Evolutionary conservation across 2,797 vertebrate genomes (phyloP).

Genomic region (Lepus oiostolus): DNA sequence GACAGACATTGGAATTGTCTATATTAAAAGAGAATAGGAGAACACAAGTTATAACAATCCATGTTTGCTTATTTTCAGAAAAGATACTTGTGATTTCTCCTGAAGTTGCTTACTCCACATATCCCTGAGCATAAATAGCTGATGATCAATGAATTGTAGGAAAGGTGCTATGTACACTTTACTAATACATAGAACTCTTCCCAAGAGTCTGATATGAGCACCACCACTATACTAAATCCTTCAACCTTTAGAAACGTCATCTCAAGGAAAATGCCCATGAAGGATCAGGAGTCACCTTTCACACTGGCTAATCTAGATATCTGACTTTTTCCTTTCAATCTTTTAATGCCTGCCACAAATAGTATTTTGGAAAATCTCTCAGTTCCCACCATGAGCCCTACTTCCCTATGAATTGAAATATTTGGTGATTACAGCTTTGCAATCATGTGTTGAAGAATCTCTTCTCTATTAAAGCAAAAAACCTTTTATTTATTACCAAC

Average conservation of each 20-base stretch:
- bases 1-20: not conserved
- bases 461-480: conserved; percentile 39
- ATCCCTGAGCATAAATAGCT: not conserved
- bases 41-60: not conserved
- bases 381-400: not conserved
- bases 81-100: conserved; percentile 7
- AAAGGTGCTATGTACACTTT: not conserved
- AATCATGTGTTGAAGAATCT: conserved; percentile 54
- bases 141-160: not conserved
- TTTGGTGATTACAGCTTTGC: not conserved
- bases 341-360: not conserved
- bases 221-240: not conserved
- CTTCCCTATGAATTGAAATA: not conserved
- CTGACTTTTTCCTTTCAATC: not conserved
- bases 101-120: not conserved
- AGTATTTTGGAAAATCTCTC: not conserved
- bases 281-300: not conserved
- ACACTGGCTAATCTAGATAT: not conserved
- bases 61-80: not conserved
- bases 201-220: not conserved
- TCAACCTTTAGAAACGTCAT: not conserved
- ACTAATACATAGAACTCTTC: not conserved
- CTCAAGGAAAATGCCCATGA: not conserved
- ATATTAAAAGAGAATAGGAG: not conserved
- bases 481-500: conserved; percentile 12